These are phyloP conservation scores for Bufotes viridis DNA, from an alignment of 2,797 vertebrate species.

Conservation along the genomic window DNA sequence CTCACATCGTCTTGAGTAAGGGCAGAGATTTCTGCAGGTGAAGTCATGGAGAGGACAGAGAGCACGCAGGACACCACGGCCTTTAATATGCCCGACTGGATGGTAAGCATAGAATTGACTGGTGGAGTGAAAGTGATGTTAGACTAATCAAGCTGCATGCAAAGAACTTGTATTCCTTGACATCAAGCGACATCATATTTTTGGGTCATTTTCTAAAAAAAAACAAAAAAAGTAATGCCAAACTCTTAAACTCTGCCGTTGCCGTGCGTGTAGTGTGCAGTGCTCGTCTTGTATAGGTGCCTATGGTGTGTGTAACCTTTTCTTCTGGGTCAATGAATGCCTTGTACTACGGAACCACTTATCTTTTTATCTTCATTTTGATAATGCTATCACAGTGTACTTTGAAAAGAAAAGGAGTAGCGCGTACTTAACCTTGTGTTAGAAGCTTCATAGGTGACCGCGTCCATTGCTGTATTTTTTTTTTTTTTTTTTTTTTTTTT, in stretches of 20 bases:
- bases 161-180: too few relatives aligned
- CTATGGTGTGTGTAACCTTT: too few relatives aligned
- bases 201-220: too few relatives aligned
- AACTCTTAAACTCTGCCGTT: too few relatives aligned
- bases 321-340: neutral
- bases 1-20: slow-evolving; percentile 51
- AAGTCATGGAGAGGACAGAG: slow-evolving; percentile 70
- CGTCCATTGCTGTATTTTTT: neutral
- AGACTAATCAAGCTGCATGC: too few relatives aligned
- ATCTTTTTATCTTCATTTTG: slow-evolving; percentile 18
- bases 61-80: slow-evolving; percentile 69
- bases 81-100: slow-evolving; percentile 78
- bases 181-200: too few relatives aligned
- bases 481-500: neutral
- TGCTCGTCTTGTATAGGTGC: too few relatives aligned
- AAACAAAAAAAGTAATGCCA: too few relatives aligned
- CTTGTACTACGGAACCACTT: neutral
- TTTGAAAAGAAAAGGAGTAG: slow-evolving; percentile 10
- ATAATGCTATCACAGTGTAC: slow-evolving; percentile 22
- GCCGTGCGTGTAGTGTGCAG: too few relatives aligned
- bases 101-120: slow-evolving; percentile 75
- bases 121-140: neutral
- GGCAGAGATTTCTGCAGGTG: neutral
- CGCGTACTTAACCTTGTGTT: slow-evolving; percentile 4
- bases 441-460: neutral